Evolutionary conservation across 2,888 invertebrate genomes (phyloP).

Genomic region (Meteorus colon): DNA sequence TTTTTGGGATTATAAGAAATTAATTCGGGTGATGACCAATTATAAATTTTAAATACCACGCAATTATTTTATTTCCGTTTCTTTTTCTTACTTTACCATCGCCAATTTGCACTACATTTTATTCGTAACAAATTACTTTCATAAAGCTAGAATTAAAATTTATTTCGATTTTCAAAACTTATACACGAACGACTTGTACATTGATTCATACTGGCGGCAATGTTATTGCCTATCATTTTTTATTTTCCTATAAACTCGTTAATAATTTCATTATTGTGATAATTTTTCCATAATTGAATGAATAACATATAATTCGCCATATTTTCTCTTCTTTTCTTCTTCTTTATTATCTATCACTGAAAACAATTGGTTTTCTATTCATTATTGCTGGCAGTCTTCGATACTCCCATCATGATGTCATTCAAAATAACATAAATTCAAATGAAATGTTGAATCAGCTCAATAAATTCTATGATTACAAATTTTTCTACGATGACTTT

Average conservation of each 20-base stretch:
- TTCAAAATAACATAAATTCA: constrained; percentile 34
- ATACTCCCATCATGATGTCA: constrained; percentile 48
- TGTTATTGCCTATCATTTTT: neutral
- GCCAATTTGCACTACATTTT: constrained; percentile 50
- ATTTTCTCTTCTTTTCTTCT: constrained; percentile 7
- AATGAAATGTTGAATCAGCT: neutral
- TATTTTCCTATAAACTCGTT: constrained; percentile 6
- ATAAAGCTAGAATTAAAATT: constrained; percentile 42
- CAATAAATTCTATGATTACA: neutral
- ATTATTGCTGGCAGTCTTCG: constrained; percentile 53
- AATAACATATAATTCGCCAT: constrained; percentile 18
- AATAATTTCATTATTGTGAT: constrained; percentile 27
- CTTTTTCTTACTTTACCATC: constrained; percentile 35
- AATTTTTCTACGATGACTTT: neutral
- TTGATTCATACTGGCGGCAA: constrained; percentile 31
- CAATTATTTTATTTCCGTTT: constrained; percentile 19
- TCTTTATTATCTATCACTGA: constrained; percentile 43
- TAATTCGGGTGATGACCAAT: neutral
- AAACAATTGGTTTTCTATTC: constrained; percentile 46
- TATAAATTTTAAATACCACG: neutral
- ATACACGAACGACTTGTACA: constrained; percentile 27
- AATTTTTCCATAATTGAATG: constrained; percentile 5
- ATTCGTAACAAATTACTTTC: constrained; percentile 56
- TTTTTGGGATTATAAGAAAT: constrained; percentile 1
- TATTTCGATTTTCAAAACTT: constrained; percentile 30